Conservation (phyloP, 1,140 invertebrate species). For the Fopius arisanus region DNA sequence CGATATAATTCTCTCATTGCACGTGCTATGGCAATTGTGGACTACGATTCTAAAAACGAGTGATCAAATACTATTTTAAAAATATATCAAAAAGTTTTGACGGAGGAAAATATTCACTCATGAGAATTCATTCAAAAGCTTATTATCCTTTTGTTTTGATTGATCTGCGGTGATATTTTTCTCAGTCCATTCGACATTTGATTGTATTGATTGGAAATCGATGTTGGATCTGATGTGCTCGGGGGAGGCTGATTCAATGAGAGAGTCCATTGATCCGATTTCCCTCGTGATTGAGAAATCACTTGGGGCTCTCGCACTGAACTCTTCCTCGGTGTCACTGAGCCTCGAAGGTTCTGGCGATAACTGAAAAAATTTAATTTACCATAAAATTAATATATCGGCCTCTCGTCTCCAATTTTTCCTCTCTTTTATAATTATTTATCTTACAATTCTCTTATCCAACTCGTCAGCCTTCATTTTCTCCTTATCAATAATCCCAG, state of each 20-base stretch:
- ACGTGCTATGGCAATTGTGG: conserved; percentile 40
- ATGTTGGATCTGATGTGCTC: conserved; percentile 40
- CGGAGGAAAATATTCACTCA: background rate
- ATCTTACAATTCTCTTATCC: conserved; percentile 48
- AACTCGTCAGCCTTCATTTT: conserved; percentile 53
- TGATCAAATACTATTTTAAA: background rate
- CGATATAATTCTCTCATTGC: conserved; percentile 39
- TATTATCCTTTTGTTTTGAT: conserved; percentile 15
- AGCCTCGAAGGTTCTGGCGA: conserved; percentile 37
- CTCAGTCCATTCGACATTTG: conserved; percentile 8
- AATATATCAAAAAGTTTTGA: background rate
- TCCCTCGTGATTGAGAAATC: conserved; percentile 35
- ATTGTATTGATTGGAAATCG: conserved; percentile 37
- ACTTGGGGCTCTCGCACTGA: conserved; percentile 25
- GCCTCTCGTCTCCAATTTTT: too few species aligned
- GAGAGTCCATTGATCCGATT: conserved; percentile 35
- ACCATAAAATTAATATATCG: background rate
- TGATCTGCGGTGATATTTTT: background rate
- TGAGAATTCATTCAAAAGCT: conserved; percentile 30
- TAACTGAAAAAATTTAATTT: conserved; percentile 31
- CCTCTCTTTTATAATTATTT: background rate
- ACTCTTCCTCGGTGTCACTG: conserved; percentile 36
- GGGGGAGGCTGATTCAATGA: conserved; percentile 36
- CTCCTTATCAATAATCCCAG: conserved; percentile 50
- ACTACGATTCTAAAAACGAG: conserved; percentile 30